Conservation (phyloP, 1,140 invertebrate genomes). For the Anastrepha ludens region DNA sequence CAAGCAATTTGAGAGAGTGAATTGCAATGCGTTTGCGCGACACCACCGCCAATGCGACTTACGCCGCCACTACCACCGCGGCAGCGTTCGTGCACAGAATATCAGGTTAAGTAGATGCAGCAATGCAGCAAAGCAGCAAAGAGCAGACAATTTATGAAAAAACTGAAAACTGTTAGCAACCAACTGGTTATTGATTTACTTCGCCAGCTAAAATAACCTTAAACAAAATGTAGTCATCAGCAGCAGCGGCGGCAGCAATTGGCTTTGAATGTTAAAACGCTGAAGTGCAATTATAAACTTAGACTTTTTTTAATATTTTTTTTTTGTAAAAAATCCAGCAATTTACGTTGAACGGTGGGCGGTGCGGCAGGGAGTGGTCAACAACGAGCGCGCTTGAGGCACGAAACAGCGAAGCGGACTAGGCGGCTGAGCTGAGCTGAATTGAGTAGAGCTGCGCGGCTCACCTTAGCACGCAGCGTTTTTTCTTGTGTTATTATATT, state of each 20-base stretch:
- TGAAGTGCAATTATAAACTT: slow-evolving; percentile 39
- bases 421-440: background rate
- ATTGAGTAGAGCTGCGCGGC: background rate
- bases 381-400: background rate
- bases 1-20: slow-evolving; percentile 37
- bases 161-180: background rate
- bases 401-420: background rate
- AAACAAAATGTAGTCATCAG: background rate
- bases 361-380: background rate
- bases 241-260: background rate
- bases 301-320: background rate
- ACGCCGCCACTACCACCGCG: background rate
- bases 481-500: background rate
- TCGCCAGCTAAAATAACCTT: background rate
- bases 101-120: slow-evolving; percentile 50
- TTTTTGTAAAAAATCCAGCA: background rate
- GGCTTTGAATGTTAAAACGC: slow-evolving; percentile 16
- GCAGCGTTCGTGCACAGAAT: slow-evolving; percentile 45
- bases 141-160: background rate
- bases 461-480: slow-evolving; percentile 1
- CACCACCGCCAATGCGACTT: background rate
- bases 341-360: background rate
- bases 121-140: background rate
- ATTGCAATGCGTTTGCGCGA: slow-evolving; percentile 39
- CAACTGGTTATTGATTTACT: slow-evolving; percentile 44